These are phyloP conservation scores for Drosophila kuntzei DNA, from an alignment of 2,888 invertebrate species.

Conservation along the genomic window DNA sequence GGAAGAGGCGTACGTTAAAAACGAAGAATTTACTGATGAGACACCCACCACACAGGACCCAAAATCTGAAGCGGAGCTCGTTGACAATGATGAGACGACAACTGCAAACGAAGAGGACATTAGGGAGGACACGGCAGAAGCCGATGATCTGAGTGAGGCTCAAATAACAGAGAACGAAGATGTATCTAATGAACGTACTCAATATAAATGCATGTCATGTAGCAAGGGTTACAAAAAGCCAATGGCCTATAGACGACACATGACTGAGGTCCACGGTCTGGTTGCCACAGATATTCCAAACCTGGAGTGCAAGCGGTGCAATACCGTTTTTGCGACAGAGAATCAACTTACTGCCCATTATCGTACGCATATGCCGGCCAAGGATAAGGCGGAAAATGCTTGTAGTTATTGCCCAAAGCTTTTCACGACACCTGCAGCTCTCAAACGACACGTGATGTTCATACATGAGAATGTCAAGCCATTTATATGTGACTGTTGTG, in stretches of 20 bases:
- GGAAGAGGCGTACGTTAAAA: slow-evolving; percentile 28
- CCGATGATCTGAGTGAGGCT: slow-evolving; percentile 2
- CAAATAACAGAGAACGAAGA: slow-evolving; percentile 3
- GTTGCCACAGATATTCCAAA: slow-evolving; percentile 42
- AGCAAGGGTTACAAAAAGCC: slow-evolving; percentile 54
- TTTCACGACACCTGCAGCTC: slow-evolving; percentile 70
- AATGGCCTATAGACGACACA: slow-evolving; percentile 62
- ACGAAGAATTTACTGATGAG: slow-evolving; percentile 27
- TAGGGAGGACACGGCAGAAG: slow-evolving; percentile 4
- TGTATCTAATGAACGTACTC: neutral
- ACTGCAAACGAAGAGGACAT: slow-evolving; percentile 9
- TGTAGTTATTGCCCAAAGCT: slow-evolving; percentile 74
- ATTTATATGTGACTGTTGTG: slow-evolving; percentile 86
- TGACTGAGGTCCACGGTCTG: slow-evolving; percentile 58
- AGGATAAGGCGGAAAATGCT: slow-evolving; percentile 58
- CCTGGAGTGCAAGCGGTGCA: slow-evolving; percentile 59
- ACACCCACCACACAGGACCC: neutral
- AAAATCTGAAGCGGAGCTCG: slow-evolving; percentile 1
- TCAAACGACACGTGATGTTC: slow-evolving; percentile 76
- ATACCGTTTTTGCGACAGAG: slow-evolving; percentile 49
- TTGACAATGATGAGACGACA: slow-evolving; percentile 4
- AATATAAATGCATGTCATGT: slow-evolving; percentile 52
- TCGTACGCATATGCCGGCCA: slow-evolving; percentile 66
- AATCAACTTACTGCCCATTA: slow-evolving; percentile 56
- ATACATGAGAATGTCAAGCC: slow-evolving; percentile 84